Evolutionary conservation across 2,113 vertebrate species (phyloP), one percentile per base, ranked within the genome.

Genomic region (Zeus faber): DNA sequence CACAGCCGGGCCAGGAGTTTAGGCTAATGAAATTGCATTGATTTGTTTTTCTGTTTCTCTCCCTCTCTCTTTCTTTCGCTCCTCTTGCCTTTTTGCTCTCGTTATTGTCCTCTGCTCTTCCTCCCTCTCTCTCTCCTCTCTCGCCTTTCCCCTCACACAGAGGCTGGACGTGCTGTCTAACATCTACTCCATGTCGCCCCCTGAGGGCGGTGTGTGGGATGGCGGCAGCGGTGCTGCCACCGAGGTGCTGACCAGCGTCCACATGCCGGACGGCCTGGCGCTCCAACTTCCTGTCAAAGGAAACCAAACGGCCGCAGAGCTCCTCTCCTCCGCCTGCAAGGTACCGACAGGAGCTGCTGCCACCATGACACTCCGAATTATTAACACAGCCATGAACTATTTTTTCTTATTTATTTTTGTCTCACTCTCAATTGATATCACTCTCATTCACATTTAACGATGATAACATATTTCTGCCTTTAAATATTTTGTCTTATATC

Each of bases 241-340:
- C 80, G 95, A 93, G 54, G 70, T 55, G 44, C 86, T 86, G 66
- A 79, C 83, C 0, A 89, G 86, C 0, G 67, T 97, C 58, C 81
- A 89, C 78, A 95, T 95, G 81, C 91, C 87, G 33, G 92, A 93
- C 0, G 77, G 83, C 33, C 91, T 90, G 69, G 88, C 83, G 2
- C 86, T 94, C 31, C 88, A 87, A 0, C 75, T 98, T 58, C 78
- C 77, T 1, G 65, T 96, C 55, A 93, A 89, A 58, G 82, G 81
- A 18, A 92, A 95, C 25, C 90, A 94, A 80, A 91, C 74, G 5
- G 91, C 92, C 6, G 85, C 90, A 26, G 93, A 97, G 61, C 78
- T 97, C 70, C 80, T 98, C 72, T 76, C 83, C 27, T 62, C 89
- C 65, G 93, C 92, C 0, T 97, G 95, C 91, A 94, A 95, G 95